phyloP scores from a whole-genome alignment of 1,140 invertebrate species.

The Pygmarrhopalites habei region DNA sequence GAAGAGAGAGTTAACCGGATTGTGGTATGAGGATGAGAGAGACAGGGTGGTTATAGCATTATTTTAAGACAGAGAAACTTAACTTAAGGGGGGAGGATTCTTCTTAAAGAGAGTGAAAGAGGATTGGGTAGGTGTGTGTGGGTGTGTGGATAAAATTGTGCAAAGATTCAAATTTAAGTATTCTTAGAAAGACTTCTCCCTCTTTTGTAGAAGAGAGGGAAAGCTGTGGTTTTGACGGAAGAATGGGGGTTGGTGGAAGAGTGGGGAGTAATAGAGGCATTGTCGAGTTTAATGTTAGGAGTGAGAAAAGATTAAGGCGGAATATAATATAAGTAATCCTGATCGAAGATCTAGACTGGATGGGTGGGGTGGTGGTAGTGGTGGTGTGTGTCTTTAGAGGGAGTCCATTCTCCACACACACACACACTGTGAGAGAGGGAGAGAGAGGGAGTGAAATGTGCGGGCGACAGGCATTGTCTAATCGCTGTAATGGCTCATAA shows the following conservation, averaged over 20 bases:
- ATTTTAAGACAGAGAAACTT: no score
- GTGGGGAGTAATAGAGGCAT: no score
- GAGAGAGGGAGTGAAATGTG: conserved; percentile 1
- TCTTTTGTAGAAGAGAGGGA: no score
- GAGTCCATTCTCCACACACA: no score
- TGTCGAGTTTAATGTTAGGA: conserved; percentile 4
- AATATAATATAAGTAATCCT: conserved; percentile 22
- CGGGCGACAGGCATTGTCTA: conserved; percentile 25
- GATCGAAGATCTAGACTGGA: conserved; percentile 5
- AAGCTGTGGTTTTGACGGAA: no score
- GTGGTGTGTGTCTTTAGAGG: no score
- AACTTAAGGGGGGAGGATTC: neutral
- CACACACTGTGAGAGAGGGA: neutral
- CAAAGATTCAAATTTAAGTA: conserved; percentile 12
- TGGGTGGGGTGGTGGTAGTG: neutral
- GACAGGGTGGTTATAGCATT: no score
- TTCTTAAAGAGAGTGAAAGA: neutral
- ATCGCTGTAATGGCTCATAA: conserved; percentile 38
- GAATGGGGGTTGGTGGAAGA: no score
- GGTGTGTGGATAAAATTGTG: conserved; percentile 1
- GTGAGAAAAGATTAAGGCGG: conserved; percentile 8
- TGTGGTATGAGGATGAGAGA: no score
- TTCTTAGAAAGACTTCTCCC: no score
- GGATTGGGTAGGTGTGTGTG: no score
- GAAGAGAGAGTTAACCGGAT: no score